phyloP scores from a whole-genome alignment of 30 jellyfish, hydroid and myxozoan species.

The Cassiopea xamachana region DNA sequence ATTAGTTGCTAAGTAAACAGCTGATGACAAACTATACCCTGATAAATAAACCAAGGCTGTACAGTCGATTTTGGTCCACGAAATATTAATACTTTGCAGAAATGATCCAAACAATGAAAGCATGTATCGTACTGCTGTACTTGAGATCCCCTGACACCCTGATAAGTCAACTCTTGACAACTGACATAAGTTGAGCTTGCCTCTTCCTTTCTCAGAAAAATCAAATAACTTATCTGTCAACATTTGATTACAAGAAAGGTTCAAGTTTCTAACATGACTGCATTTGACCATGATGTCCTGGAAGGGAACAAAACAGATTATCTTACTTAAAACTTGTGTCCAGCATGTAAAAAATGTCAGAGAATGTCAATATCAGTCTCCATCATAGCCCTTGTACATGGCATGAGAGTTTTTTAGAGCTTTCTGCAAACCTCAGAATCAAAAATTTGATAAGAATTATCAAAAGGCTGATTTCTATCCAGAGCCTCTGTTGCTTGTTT shows the following conservation, averaged over 20 bases:
- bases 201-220: neutral
- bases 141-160: slow-evolving; percentile 76
- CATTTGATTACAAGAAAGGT: slow-evolving; percentile 21
- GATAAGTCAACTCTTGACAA: slow-evolving; percentile 57
- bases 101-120: slow-evolving; percentile 67
- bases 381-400: too few relatives aligned
- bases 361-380: too few relatives aligned
- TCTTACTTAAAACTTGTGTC: too few relatives aligned
- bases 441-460: too few relatives aligned
- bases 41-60: slow-evolving; percentile 75
- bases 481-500: too few relatives aligned
- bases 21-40: slow-evolving; percentile 79
- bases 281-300: slow-evolving; percentile 29
- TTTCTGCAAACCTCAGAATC: too few relatives aligned
- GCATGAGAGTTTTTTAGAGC: too few relatives aligned
- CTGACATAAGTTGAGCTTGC: neutral
- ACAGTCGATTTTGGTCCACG: slow-evolving; percentile 88
- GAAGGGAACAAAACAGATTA: neutral
- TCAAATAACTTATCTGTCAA: slow-evolving; percentile 56
- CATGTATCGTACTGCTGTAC: slow-evolving; percentile 64
- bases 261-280: neutral
- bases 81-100: slow-evolving; percentile 54
- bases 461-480: too few relatives aligned
- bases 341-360: too few relatives aligned
- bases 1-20: slow-evolving; percentile 69